Evolutionary conservation across 2,888 invertebrate genomes (phyloP).

Genomic region (Imbricaverruca yamaguchii): DNA sequence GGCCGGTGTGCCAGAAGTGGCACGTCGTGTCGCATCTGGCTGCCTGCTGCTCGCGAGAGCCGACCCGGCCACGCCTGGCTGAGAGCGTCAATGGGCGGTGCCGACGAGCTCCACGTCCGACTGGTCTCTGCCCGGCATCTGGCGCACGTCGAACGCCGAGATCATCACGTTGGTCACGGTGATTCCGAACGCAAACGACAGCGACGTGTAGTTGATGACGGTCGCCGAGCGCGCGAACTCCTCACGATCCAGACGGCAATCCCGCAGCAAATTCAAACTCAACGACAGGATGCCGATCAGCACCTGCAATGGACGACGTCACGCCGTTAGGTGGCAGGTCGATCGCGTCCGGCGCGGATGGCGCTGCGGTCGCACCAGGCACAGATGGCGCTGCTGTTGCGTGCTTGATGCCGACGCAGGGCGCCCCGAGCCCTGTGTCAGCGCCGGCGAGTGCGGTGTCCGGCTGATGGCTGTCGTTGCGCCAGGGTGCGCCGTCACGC

Average conservation of each 20-base stretch:
- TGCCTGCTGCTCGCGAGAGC: no score
- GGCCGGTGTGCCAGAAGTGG: no score
- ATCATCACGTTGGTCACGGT: constrained; percentile 72
- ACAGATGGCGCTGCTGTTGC: not conserved
- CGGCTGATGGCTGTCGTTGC: no score
- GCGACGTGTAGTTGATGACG: constrained; percentile 69
- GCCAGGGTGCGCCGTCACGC: not conserved
- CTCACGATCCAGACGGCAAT: constrained; percentile 68
- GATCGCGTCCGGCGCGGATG: not conserved
- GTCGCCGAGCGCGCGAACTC: constrained; percentile 64
- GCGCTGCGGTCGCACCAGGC: not conserved
- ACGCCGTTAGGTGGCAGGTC: constrained; percentile 16
- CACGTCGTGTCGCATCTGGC: no score
- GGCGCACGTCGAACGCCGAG: constrained; percentile 73
- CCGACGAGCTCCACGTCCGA: not conserved
- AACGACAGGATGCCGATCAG: constrained; percentile 60
- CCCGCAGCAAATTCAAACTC: constrained; percentile 67
- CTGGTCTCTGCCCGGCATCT: not conserved
- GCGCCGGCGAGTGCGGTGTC: no score
- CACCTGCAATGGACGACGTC: constrained; percentile 50
- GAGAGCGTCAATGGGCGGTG: not conserved
- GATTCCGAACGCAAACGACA: constrained; percentile 71
- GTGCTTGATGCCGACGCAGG: not conserved
- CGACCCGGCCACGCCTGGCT: no score
- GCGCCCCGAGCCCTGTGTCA: no score